These are phyloP conservation scores for Dipodomys stephensi DNA, from an alignment of 2,113 vertebrate species.

Conservation along the genomic window DNA sequence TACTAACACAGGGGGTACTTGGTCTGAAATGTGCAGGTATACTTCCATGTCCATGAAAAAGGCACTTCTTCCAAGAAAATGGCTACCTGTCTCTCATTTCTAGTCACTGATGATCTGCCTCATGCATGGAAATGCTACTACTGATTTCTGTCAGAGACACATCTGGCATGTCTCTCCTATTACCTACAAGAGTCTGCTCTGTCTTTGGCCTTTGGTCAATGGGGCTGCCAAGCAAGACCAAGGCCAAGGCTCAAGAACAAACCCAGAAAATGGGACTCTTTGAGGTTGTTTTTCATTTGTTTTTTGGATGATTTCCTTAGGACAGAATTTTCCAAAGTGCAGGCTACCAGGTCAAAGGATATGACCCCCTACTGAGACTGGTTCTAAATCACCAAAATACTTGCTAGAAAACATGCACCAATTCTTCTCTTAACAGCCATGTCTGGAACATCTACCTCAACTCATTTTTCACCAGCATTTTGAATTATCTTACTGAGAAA, in stretches of 20 bases:
- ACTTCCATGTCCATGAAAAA: background rate
- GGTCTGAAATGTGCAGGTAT: background rate
- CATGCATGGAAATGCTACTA: background rate
- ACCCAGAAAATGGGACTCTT: background rate
- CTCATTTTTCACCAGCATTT: background rate
- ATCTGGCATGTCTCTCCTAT: background rate
- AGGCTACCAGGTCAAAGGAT: background rate
- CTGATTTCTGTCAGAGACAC: fast-evolving
- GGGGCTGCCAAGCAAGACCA: background rate
- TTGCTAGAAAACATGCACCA: background rate
- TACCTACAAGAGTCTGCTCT: background rate
- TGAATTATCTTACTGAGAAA: background rate
- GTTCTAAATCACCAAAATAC: background rate
- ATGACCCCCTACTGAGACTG: background rate
- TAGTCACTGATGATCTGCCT: background rate
- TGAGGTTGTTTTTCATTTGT: background rate
- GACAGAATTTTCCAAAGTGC: background rate
- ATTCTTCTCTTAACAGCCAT: background rate
- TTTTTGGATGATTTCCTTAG: slow-evolving; percentile 1
- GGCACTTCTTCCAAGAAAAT: slow-evolving; percentile 14
- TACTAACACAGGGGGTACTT: too few relatives aligned
- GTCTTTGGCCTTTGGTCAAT: background rate
- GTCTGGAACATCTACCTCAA: background rate
- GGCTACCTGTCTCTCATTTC: background rate
- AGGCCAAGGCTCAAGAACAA: background rate